These are phyloP conservation scores for Taphrorychus bicolor DNA, from an alignment of 2,888 invertebrate species.

Conservation along the genomic window DNA sequence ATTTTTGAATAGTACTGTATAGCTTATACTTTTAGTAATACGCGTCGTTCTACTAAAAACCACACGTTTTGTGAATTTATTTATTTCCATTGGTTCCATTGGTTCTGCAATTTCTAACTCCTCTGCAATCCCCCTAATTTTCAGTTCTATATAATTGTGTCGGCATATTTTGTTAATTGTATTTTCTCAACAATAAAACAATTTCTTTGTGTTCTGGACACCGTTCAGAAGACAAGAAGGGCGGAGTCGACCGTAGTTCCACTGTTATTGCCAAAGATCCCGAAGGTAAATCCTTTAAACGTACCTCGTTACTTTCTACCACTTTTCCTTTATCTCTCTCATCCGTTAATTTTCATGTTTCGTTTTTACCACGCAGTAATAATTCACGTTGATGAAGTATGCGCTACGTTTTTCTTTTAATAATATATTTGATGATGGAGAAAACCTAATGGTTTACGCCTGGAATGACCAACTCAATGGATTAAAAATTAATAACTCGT, in stretches of 20 bases:
- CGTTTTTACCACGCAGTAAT: background rate
- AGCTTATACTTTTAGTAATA: too few relatives aligned
- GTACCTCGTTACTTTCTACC: background rate
- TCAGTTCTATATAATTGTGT: conserved; percentile 13
- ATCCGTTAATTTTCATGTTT: background rate
- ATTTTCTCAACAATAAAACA: conserved; percentile 48
- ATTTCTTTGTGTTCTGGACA: conserved; percentile 66
- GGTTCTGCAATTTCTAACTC: too few relatives aligned
- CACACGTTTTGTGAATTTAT: too few relatives aligned
- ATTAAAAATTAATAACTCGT: too few relatives aligned
- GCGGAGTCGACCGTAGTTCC: conserved; percentile 91
- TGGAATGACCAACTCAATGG: background rate
- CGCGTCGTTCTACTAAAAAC: too few relatives aligned
- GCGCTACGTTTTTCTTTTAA: background rate
- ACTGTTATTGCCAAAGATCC: conserved; percentile 94
- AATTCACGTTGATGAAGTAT: background rate
- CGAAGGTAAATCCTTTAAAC: conserved; percentile 71
- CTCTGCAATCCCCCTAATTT: background rate
- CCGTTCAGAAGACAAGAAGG: conserved; percentile 85
- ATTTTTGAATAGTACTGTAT: too few relatives aligned
- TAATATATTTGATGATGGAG: too few relatives aligned
- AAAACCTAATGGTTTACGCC: background rate
- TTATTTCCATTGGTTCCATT: too few relatives aligned
- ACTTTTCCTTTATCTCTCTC: background rate
- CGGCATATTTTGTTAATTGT: conserved; percentile 40